Percentiles rank a stretch among this genome's conserved stretches.
phyloP scores from a whole-genome alignment of 2,888 invertebrate genomes.

The Cepaea hortensis region DNA sequence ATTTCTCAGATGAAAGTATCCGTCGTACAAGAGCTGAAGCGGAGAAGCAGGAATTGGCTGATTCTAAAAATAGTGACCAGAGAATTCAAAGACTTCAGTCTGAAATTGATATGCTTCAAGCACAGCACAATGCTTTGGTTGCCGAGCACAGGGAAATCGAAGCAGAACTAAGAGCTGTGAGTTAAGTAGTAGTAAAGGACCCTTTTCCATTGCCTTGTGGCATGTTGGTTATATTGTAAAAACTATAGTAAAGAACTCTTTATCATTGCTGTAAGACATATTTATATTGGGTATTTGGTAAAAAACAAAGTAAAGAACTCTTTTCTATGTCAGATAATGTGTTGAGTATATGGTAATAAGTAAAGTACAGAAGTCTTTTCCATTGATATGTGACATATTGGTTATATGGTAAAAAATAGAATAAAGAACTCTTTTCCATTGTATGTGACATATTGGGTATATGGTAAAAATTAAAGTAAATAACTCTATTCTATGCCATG shows the following conservation, averaged over 20 bases:
- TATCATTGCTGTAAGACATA: no score
- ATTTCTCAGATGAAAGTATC: slow-evolving; percentile 74
- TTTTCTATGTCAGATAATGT: background rate
- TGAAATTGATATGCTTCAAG: slow-evolving; percentile 70
- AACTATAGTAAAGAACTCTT: no score
- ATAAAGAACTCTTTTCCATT: no score
- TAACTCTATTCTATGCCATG: no score
- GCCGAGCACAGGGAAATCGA: slow-evolving; percentile 74
- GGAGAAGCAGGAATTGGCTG: slow-evolving; percentile 75
- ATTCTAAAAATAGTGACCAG: slow-evolving; percentile 75
- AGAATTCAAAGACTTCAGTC: slow-evolving; percentile 70
- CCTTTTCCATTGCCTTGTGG: no score
- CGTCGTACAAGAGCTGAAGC: slow-evolving; percentile 70
- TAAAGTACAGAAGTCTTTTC: no score
- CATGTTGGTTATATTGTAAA: no score
- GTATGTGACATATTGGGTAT: no score
- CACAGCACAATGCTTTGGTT: slow-evolving; percentile 70
- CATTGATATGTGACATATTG: no score
- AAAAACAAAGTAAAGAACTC: background rate
- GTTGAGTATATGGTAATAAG: no score
- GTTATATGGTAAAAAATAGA: no score
- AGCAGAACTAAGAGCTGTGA: slow-evolving; percentile 72
- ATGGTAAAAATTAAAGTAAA: no score
- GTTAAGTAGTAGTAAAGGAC: slow-evolving; percentile 18
- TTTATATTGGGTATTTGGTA: background rate